Percentiles rank a stretch among this genome's conserved stretches.
phyloP scores from a whole-genome alignment of 2,797 vertebrate genomes.

The Gymnothorax javanicus region DNA sequence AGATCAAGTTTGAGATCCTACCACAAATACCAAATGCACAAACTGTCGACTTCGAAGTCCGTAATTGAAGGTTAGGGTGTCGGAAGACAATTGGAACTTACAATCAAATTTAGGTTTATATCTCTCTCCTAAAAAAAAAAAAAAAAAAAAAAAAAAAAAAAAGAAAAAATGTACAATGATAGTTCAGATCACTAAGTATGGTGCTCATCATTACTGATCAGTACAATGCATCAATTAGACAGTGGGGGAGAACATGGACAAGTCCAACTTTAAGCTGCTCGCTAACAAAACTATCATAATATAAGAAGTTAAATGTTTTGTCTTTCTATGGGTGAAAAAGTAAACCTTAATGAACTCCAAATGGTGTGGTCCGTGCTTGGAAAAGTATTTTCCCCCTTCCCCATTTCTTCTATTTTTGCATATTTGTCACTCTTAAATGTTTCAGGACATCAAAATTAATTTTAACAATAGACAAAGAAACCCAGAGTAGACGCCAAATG shows the following conservation, averaged over 20 bases:
- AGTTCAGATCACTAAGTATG: no score
- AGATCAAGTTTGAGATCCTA: not conserved
- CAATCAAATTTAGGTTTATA: not conserved
- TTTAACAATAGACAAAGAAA: no score
- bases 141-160: no score
- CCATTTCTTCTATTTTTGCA: not conserved
- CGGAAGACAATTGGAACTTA: not conserved
- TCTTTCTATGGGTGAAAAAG: not conserved
- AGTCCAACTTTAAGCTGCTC: not conserved
- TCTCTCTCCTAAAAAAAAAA: no score
- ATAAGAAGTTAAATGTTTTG: not conserved
- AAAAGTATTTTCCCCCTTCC: not conserved
- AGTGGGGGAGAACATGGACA: not conserved
- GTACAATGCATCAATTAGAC: not conserved
- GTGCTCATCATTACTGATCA: no score
- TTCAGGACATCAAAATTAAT: no score
- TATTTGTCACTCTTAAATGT: no score
- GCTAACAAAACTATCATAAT: not conserved
- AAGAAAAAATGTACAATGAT: no score
- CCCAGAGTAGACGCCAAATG: not conserved
- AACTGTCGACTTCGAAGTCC: not conserved
- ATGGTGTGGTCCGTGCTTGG: not conserved
- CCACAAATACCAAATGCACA: not conserved
- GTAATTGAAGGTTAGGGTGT: not conserved
- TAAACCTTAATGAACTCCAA: not conserved